Evolutionary conservation across 1,140 invertebrate genomes (phyloP).

Genomic region (Melipona quadrifasciata): DNA sequence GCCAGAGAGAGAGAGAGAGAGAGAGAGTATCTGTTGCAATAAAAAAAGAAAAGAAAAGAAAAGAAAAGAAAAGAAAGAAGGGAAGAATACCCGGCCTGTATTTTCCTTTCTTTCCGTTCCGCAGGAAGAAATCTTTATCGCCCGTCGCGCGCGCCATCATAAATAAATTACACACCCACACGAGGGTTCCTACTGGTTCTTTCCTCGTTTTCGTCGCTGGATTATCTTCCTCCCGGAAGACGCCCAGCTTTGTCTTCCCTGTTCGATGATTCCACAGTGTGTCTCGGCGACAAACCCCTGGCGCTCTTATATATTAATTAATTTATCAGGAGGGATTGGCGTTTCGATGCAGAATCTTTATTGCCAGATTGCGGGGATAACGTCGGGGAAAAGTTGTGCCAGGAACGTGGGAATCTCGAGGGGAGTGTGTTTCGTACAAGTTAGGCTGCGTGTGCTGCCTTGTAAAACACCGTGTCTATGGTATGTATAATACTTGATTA

Average conservation of each 20-base stretch:
- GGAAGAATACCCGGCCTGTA: not conserved
- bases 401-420: not conserved
- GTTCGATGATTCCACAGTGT: constrained; percentile 9
- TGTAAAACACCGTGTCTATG: not conserved
- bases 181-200: constrained; percentile 21
- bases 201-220: constrained; percentile 23
- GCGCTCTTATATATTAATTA: constrained; percentile 35
- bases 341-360: not conserved
- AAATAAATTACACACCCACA: constrained; percentile 64
- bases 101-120: constrained; percentile 36
- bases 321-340: constrained; percentile 13
- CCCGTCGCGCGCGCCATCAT: constrained; percentile 25
- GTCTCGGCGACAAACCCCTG: not conserved
- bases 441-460: not conserved
- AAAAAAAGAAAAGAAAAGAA: constrained; percentile 21
- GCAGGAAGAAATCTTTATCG: constrained; percentile 53
- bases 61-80: constrained; percentile 17
- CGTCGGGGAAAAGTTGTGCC: not conserved
- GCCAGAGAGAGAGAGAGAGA: not conserved
- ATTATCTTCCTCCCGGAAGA: constrained; percentile 24
- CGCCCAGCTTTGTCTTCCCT: constrained; percentile 8
- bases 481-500: not conserved
- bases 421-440: not conserved
- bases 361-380: not conserved
- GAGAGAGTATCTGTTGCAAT: constrained; percentile 30